Evolutionary conservation across 2,888 invertebrate genomes (phyloP).

Genomic region (Cheiracanthium punctorium): DNA sequence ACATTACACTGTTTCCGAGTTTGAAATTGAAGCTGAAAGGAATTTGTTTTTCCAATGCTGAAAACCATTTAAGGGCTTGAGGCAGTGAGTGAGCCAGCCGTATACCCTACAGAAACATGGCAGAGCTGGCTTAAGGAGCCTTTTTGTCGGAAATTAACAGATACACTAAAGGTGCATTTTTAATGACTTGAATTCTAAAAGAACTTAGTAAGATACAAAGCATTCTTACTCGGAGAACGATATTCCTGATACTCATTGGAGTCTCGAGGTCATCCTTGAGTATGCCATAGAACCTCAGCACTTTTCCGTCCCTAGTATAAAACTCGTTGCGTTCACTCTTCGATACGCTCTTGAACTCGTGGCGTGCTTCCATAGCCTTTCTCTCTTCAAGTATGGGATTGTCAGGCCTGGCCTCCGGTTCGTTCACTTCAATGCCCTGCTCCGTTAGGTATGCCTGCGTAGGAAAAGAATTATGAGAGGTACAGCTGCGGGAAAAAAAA

Average conservation of each 20-base stretch:
- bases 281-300: slow-evolving; percentile 34
- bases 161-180: too few species aligned
- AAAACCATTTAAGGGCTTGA: background rate
- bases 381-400: background rate
- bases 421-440: slow-evolving; percentile 22
- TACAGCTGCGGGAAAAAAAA: too few species aligned
- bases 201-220: too few species aligned
- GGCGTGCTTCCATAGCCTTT: background rate
- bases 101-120: background rate
- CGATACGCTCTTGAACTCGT: background rate
- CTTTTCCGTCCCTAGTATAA: slow-evolving; percentile 12
- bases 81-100: background rate
- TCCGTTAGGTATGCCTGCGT: slow-evolving; percentile 20
- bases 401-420: slow-evolving; percentile 6
- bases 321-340: background rate
- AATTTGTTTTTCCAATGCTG: background rate
- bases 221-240: slow-evolving; percentile 25
- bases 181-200: too few species aligned
- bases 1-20: background rate
- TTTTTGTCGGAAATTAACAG: too few species aligned
- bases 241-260: slow-evolving; percentile 1
- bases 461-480: too few species aligned
- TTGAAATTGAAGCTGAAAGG: background rate
- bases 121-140: too few species aligned
- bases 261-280: background rate